Percentiles rank a stretch among this genome's conserved stretches.
These are phyloP conservation scores for Epicauta chinensis DNA, from an alignment of 1,140 invertebrate species.

Conservation along the genomic window DNA sequence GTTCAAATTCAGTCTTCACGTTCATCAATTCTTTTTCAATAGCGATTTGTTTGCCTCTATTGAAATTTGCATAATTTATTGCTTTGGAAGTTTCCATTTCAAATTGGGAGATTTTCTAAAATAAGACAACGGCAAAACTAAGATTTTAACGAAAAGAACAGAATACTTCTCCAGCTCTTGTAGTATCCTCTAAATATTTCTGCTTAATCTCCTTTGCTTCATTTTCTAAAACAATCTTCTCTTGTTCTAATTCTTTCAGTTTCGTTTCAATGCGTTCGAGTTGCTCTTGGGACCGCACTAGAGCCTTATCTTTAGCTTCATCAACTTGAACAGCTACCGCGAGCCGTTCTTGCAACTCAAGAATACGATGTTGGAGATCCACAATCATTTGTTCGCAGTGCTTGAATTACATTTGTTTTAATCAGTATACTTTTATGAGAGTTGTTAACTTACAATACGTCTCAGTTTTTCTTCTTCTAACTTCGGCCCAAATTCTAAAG, in stretches of 20 bases:
- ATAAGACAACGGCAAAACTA: slow-evolving; percentile 12
- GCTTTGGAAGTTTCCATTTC: slow-evolving; percentile 62
- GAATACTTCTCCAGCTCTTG: slow-evolving; percentile 29
- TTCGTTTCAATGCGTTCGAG: slow-evolving; percentile 41
- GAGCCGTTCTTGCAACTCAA: slow-evolving; percentile 71
- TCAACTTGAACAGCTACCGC: slow-evolving; percentile 71
- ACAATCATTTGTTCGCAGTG: slow-evolving; percentile 73
- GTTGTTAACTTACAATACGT: slow-evolving; percentile 51
- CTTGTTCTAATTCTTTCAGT: slow-evolving; percentile 35
- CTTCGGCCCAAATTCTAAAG: slow-evolving; percentile 43
- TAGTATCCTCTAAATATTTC: slow-evolving; percentile 31
- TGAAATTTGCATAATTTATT: slow-evolving; percentile 57
- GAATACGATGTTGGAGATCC: slow-evolving; percentile 59
- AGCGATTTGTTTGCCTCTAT: slow-evolving; percentile 54
- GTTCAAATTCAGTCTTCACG: slow-evolving; percentile 38
- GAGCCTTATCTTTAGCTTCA: slow-evolving; percentile 62
- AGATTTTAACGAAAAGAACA: slow-evolving; percentile 6
- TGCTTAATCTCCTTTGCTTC: slow-evolving; percentile 29
- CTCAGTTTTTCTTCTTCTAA: slow-evolving; percentile 71
- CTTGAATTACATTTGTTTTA: slow-evolving; percentile 38
- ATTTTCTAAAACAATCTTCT: slow-evolving; percentile 26
- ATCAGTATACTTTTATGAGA: background rate
- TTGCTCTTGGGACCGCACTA: slow-evolving; percentile 55
- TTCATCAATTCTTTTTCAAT: slow-evolving; percentile 32
- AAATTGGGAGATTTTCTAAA: slow-evolving; percentile 54